phyloP scores from a whole-genome alignment of 1,140 invertebrate genomes.

The Anthonomus grandis region DNA sequence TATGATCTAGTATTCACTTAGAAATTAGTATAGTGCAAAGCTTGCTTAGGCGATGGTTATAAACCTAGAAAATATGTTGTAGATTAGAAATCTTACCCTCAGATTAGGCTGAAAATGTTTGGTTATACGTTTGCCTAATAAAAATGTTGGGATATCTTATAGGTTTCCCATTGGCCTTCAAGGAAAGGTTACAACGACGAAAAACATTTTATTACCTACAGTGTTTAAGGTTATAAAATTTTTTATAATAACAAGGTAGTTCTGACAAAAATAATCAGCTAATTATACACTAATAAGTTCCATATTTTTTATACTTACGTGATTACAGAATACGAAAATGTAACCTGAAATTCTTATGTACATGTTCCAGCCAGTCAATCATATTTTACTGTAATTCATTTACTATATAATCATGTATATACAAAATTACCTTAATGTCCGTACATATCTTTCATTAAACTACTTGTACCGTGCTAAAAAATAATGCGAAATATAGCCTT shows the following conservation, averaged over 20 bases:
- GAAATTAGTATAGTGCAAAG: too few relatives aligned
- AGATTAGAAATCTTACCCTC: too few relatives aligned
- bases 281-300: background rate
- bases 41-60: too few relatives aligned
- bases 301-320: conserved; percentile 15
- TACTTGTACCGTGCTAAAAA: too few relatives aligned
- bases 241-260: background rate
- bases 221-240: background rate
- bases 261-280: background rate
- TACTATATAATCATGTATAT: too few relatives aligned
- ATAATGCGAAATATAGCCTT: too few relatives aligned
- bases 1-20: too few relatives aligned
- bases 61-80: too few relatives aligned
- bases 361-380: conserved; percentile 5
- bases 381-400: background rate
- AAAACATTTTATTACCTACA: background rate
- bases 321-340: conserved; percentile 22
- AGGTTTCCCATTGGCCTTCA: background rate
- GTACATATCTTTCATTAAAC: too few relatives aligned
- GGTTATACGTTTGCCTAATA: background rate
- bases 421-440: too few relatives aligned
- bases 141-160: background rate
- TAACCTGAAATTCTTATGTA: background rate
- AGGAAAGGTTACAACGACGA: too few relatives aligned
- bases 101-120: too few relatives aligned